phyloP scores from a whole-genome alignment of 2,888 invertebrate species.

The Linnaemya vulpina region DNA sequence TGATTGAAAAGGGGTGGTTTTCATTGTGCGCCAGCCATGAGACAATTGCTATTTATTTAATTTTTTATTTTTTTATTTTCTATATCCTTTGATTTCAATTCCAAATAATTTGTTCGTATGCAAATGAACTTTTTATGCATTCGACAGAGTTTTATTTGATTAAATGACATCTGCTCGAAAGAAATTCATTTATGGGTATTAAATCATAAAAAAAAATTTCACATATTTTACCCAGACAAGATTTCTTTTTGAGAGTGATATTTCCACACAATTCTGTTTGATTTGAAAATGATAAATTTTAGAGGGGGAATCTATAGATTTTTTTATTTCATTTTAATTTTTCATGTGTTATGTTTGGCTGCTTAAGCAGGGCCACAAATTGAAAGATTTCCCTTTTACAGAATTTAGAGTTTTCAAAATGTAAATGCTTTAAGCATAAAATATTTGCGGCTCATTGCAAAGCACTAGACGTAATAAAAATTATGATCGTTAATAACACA shows the following conservation, averaged over 20 bases:
- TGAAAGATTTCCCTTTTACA: conserved; percentile 51
- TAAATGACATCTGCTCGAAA: conserved; percentile 71
- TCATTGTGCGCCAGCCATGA: conserved; percentile 13
- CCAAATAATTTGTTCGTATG: conserved; percentile 61
- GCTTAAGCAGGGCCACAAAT: conserved; percentile 48
- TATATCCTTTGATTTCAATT: conserved; percentile 60
- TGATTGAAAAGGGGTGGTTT: conserved; percentile 59
- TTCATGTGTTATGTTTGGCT: conserved; percentile 33
- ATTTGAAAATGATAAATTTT: conserved; percentile 48
- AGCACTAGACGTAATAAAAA: conserved; percentile 81
- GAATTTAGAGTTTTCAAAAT: conserved; percentile 41
- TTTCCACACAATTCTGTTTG: conserved; percentile 55
- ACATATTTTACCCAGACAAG: conserved; percentile 46
- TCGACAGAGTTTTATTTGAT: conserved; percentile 52
- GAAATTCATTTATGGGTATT: conserved; percentile 69
- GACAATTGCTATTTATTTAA: conserved; percentile 49
- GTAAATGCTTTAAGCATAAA: conserved; percentile 76
- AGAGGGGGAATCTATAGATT: conserved; percentile 66
- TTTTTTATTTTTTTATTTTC: not conserved
- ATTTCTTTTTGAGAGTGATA: conserved; percentile 37
- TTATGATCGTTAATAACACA: conserved; percentile 72
- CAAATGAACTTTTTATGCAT: conserved; percentile 50
- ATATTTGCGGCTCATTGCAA: conserved; percentile 82
- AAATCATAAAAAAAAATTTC: conserved; percentile 63
- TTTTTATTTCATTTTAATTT: conserved; percentile 33